Base-by-base conservation (phyloP, 2,888 invertebrate genomes). In the Willowsia nigromaculata region DNA sequence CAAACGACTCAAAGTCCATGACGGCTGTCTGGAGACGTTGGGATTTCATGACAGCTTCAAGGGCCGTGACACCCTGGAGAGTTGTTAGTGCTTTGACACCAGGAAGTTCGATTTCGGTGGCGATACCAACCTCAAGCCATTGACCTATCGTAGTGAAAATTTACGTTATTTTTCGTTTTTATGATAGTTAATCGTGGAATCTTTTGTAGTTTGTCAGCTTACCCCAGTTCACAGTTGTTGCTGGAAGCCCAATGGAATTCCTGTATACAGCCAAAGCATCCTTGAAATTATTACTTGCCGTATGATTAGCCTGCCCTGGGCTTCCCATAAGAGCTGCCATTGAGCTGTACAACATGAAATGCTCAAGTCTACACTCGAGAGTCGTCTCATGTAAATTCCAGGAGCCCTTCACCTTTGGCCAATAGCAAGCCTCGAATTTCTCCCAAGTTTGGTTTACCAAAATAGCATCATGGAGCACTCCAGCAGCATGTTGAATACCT, bases 381-480 rank as follows among this genome's bases (percentile, higher is more conserved):
- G 90, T 90, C 0, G 90, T 18, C 15, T 87, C 82, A 71, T 91
- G 91, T 2, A 91, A 62, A 84, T 91, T 90, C 91, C 91, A 91
- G 4, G 90, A 88, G 6, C 91, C 91, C 5, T 74, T 59, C 1
- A 91, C 90, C 68, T 91, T 91, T 2, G 91, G 85, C 40, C 85
- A 30, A 56, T 84, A 90, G 18, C 78, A 74, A 1, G 56, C 78
- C 40, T 88, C 37, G 53, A 86, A 91, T 11, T 90, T 91, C 33
- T 91, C 91, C 91, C 91, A 91, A 0, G 91, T 91, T 71, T 91
- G 91, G 76, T 91, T 91, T 1, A 56, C 56, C n/a, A 89, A 82
- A 40, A 85, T 87, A 15, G 85, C 89, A 30, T 91, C 91, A 13
- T 81, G 59, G 4, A 91, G 50, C 0, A 89, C 87, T 22, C 91